A percentile compares a stretch with the other conserved stretches of the same genome.
Conservation (phyloP, 2,888 invertebrate species). For the Anodontia alba region DNA sequence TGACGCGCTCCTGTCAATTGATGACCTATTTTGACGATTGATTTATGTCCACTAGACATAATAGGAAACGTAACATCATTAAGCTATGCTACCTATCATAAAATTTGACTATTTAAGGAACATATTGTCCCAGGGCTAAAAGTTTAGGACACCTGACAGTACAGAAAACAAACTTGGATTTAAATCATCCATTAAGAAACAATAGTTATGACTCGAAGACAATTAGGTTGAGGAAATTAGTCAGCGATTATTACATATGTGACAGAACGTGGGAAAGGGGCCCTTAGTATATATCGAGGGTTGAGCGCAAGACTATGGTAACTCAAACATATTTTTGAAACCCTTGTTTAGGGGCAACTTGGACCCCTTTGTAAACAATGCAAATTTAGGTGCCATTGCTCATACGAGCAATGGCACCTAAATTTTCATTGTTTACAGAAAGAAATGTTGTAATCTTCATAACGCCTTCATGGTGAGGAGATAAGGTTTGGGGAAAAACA, state of each 20-base stretch:
- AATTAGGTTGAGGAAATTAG: constrained; percentile 7
- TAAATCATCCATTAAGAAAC: constrained; percentile 10
- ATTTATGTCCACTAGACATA: constrained; percentile 12
- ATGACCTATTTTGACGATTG: constrained; percentile 4
- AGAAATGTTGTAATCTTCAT: no score
- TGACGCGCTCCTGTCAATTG: neutral
- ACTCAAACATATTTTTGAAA: no score
- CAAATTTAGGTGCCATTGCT: no score
- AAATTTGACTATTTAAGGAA: constrained; percentile 8
- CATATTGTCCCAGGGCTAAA: neutral
- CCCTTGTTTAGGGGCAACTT: no score
- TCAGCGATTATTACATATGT: constrained; percentile 2
- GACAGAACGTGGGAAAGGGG: no score
- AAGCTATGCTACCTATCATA: constrained; percentile 10
- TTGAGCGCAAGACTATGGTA: no score
- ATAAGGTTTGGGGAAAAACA: no score
- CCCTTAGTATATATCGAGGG: no score
- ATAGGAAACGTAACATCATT: constrained; percentile 12
- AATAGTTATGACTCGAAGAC: neutral
- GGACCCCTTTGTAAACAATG: no score
- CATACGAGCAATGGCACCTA: no score
- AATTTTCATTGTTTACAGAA: no score
- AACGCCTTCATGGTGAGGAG: no score
- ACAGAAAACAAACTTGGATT: neutral
- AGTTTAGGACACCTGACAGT: constrained; percentile 1